Base-by-base conservation (phyloP, 37 sponge, comb jelly and placozoan species). In the Cladorhizidae sp. region DNA sequence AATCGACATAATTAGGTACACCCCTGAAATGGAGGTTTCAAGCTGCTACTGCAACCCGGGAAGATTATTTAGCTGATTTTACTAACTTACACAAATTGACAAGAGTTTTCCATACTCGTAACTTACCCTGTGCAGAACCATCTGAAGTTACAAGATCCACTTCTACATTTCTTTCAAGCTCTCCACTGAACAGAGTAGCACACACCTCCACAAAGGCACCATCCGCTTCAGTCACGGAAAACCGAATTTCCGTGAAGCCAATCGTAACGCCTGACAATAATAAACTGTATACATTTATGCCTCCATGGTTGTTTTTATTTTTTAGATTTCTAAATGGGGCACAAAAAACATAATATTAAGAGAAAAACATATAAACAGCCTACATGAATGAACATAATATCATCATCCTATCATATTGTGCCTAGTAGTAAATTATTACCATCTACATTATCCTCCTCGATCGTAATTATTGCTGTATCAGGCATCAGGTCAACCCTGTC, bases 391-490 rank as follows among this genome's bases (percentile, higher is more conserved):
- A n/a, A n/a, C n/a, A n/a, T n/a, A n/a, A n/a, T n/a, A n/a, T n/a
- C n/a, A n/a, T n/a, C n/a, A n/a, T n/a, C n/a, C n/a, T n/a, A n/a
- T n/a, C n/a, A n/a, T n/a, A n/a, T n/a, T n/a, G n/a, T n/a, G n/a
- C n/a, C n/a, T n/a, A n/a, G n/a, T n/a, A n/a, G n/a, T n/a, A n/a
- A n/a, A n/a, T n/a, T n/a, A n/a, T n/a, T n/a, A n/a, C n/a, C n/a
- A n/a, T n/a, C n/a, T n/a, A n/a, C 45, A 23, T 76, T 59, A 70
- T 76, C 77, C 54, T 84, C 85, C 8, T 37, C 62, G 35, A 84
- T 76, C 5, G 70, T 57, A 35, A 84, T 43, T 35, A 7, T 58
- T 64, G 68, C 74, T 28, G 43, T 29, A 29, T 12, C 33, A 28
- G 74, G 74, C 12, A 18, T 17, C 37, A 74, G 52, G 35, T 3